phyloP scores from a whole-genome alignment of 2,888 invertebrate genomes.

The Nowickia ferox region DNA sequence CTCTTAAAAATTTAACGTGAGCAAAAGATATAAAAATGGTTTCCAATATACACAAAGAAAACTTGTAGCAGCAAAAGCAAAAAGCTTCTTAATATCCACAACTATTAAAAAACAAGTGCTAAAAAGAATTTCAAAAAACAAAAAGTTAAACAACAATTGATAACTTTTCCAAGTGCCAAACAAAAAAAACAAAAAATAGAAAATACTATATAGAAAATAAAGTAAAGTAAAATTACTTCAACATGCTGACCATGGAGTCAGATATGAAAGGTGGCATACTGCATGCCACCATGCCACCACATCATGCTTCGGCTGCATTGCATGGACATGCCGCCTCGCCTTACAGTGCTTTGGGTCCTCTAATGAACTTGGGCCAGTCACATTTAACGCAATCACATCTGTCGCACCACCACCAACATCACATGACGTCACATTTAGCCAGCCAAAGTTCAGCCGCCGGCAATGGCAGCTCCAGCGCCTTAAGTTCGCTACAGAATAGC shows the following conservation, averaged over 20 bases:
- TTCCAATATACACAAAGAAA: constrained; percentile 55
- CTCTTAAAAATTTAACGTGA: constrained; percentile 73
- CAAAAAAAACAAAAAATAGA: neutral
- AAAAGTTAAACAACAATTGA: neutral
- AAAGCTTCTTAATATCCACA: neutral
- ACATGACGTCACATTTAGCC: constrained; percentile 81
- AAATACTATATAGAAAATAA: neutral
- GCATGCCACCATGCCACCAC: constrained; percentile 93
- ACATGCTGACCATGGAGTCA: constrained; percentile 95
- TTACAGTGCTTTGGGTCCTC: constrained; percentile 90
- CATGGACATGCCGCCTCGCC: constrained; percentile 85
- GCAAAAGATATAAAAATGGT: constrained; percentile 73
- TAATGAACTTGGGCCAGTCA: constrained; percentile 87
- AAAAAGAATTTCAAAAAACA: neutral
- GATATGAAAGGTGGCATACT: constrained; percentile 94
- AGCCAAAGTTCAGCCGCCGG: constrained; percentile 75
- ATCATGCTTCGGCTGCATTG: constrained; percentile 86
- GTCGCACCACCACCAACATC: constrained; percentile 86
- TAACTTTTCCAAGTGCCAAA: constrained; percentile 56
- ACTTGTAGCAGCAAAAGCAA: constrained; percentile 29
- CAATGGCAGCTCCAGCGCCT: constrained; percentile 76
- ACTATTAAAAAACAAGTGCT: constrained; percentile 42
- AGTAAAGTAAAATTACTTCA: neutral
- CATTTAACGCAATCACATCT: constrained; percentile 86
- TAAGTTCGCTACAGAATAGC: constrained; percentile 81